Percentiles rank a stretch among this genome's conserved stretches.
Conservation (phyloP, 2,888 invertebrate species). For the Zhuqinia jingwanae region DNA sequence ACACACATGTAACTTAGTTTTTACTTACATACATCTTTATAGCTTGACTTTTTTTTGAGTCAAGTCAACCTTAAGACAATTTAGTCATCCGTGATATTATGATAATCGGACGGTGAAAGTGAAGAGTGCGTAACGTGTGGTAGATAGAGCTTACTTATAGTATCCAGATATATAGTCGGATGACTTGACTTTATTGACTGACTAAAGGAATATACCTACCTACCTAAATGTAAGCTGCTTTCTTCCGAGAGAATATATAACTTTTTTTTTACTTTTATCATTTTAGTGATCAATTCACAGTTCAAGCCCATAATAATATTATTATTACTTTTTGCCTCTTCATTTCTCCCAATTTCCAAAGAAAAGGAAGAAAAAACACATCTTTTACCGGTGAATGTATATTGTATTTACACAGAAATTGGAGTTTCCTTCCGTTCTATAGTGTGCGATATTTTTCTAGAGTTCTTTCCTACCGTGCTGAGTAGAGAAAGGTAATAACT, state of each 20-base stretch:
- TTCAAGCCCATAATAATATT: not conserved
- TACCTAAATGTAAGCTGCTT: not conserved
- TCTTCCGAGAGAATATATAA: not conserved
- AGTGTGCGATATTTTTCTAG: too few species aligned
- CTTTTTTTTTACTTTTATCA: not conserved
- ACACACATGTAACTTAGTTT: too few species aligned
- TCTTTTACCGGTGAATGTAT: conserved; percentile 16
- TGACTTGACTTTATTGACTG: conserved; percentile 40
- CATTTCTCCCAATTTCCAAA: too few species aligned
- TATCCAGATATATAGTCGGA: conserved; percentile 15
- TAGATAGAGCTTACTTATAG: conserved; percentile 3
- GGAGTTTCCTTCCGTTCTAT: too few species aligned
- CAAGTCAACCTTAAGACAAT: conserved; percentile 54
- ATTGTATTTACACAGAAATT: not conserved
- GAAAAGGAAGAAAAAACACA: too few species aligned
- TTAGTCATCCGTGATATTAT: conserved; percentile 70
- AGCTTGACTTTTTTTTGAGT: conserved; percentile 11
- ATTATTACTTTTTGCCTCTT: not conserved
- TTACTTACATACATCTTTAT: conserved; percentile 10
- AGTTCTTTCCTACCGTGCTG: too few species aligned
- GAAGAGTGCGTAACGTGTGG: conserved; percentile 31
- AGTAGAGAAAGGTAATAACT: not conserved
- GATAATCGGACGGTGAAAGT: conserved; percentile 44
- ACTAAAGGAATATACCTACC: not conserved
- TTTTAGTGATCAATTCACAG: not conserved